Evolutionary conservation across 2,888 invertebrate species (phyloP).

Genomic region (Theretra japonica): DNA sequence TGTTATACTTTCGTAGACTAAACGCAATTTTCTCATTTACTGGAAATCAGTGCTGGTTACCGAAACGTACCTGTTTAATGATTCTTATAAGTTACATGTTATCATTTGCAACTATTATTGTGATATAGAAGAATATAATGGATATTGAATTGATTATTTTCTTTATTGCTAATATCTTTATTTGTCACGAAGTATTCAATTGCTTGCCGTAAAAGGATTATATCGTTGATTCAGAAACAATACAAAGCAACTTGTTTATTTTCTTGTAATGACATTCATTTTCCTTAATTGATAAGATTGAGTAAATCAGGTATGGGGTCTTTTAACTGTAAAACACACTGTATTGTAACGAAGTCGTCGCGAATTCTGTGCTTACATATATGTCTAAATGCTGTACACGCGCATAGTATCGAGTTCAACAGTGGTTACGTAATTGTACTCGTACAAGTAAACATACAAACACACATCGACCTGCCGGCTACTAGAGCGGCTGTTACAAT

Average conservation of each 20-base stretch:
- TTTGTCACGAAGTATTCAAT: background rate
- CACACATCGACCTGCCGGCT: slow-evolving; percentile 1
- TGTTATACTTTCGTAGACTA: background rate
- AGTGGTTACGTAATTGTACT: slow-evolving; percentile 15
- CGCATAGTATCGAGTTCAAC: background rate
- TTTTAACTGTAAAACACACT: too few species aligned
- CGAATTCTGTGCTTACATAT: background rate
- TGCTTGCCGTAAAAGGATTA: background rate
- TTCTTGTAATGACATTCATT: background rate
- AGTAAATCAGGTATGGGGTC: too few species aligned
- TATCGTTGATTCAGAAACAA: background rate
- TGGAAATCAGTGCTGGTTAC: too few species aligned
- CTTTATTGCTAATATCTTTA: background rate
- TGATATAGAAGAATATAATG: too few species aligned
- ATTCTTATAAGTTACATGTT: too few species aligned
- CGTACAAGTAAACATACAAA: background rate
- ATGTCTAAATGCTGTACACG: background rate
- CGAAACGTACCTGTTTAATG: too few species aligned
- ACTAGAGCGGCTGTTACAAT: slow-evolving; percentile 16
- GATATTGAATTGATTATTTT: background rate
- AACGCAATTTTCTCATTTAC: too few species aligned
- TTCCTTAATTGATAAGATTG: too few species aligned
- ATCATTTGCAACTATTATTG: too few species aligned
- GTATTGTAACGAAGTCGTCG: too few species aligned
- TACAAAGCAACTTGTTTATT: background rate